A percentile compares a stretch with the other conserved stretches of the same genome.
Evolutionary conservation across 2,888 invertebrate genomes (phyloP).

Genomic region (Drosophila hamatofila): DNA sequence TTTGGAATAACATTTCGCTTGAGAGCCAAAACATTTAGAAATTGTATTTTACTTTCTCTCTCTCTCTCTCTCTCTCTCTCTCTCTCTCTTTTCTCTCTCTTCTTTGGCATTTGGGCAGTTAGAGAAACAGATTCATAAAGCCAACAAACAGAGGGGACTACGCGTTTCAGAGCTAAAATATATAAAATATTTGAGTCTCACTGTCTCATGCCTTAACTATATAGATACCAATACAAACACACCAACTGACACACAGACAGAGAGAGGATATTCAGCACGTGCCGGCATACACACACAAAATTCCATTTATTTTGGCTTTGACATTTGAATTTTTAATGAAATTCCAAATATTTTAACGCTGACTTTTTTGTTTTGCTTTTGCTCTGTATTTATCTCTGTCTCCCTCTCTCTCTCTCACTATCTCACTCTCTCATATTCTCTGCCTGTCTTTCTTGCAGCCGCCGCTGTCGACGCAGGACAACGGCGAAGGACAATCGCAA

Average conservation of each 20-base stretch:
- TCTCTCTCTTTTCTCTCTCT: not conserved
- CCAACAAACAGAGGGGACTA: slow-evolving; percentile 43
- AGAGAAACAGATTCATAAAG: slow-evolving; percentile 66
- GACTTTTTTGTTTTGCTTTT: slow-evolving; percentile 41
- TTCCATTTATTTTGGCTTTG: slow-evolving; percentile 80
- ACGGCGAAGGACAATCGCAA: slow-evolving; percentile 34
- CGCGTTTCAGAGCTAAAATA: slow-evolving; percentile 36
- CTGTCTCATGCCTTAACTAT: slow-evolving; percentile 12
- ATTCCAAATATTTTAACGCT: slow-evolving; percentile 78
- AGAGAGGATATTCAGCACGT: slow-evolving; percentile 58
- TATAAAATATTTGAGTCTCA: slow-evolving; percentile 31
- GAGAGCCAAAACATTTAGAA: slow-evolving; percentile 33
- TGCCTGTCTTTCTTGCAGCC: no score
- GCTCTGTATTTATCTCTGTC: slow-evolving; percentile 25
- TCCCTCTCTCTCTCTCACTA: slow-evolving; percentile 4
- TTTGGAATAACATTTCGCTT: slow-evolving; percentile 19
- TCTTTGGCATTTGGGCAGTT: slow-evolving; percentile 31
- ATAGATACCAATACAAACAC: slow-evolving; percentile 13
- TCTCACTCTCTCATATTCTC: slow-evolving; percentile 18
- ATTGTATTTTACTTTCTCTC: not conserved
- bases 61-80: not conserved
- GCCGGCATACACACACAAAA: slow-evolving; percentile 60
- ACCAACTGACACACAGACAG: not conserved
- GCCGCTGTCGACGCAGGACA: no score
- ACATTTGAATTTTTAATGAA: slow-evolving; percentile 81